phyloP scores from a whole-genome alignment of 2,113 vertebrate species.

The Strigops habroptila region DNA sequence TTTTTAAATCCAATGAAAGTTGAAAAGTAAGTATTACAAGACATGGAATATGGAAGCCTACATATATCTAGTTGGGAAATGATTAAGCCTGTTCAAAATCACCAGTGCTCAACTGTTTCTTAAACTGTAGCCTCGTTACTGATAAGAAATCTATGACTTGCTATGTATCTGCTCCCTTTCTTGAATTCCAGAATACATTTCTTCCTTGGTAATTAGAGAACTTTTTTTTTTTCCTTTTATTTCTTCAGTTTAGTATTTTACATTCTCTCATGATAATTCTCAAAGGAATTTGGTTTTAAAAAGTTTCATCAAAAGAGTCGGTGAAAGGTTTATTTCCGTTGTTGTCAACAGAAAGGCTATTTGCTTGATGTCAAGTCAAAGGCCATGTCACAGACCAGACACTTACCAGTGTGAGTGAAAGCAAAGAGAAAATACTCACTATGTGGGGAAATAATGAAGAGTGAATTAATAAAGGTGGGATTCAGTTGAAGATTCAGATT shows the following conservation, averaged over 20 bases:
- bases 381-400: neutral
- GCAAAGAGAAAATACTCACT: neutral
- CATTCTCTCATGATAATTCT: neutral
- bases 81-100: neutral
- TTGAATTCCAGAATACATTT: neutral
- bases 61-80: neutral
- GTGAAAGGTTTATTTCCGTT: neutral
- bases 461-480: neutral
- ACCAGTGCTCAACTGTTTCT: neutral
- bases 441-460: neutral
- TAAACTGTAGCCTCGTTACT: neutral
- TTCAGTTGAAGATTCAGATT: neutral
- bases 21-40: slow-evolving; percentile 61
- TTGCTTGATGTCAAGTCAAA: neutral
- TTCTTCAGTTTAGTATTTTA: neutral
- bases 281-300: neutral
- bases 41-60: neutral
- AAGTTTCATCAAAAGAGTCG: neutral
- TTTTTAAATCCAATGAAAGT: slow-evolving; percentile 53
- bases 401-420: neutral
- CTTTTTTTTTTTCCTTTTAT: neutral
- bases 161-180: neutral
- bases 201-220: neutral
- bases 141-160: neutral
- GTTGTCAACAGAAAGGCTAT: neutral